These are phyloP conservation scores for Alectoris magna DNA, from an alignment of 2,797 vertebrate genomes.

Conservation along the genomic window DNA sequence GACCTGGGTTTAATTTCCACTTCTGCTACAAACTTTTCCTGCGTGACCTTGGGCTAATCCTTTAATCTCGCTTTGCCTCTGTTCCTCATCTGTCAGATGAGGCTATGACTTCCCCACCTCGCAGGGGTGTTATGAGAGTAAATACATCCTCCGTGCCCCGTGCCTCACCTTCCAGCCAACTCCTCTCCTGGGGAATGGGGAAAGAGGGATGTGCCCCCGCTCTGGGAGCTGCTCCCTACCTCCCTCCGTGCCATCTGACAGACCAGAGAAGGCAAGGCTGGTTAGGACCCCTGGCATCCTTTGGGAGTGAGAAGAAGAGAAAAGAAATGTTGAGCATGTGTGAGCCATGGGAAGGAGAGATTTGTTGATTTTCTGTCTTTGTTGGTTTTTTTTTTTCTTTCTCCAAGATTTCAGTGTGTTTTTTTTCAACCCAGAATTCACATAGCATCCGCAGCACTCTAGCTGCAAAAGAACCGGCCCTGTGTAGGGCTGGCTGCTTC, in stretches of 20 bases:
- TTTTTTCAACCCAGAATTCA: background rate
- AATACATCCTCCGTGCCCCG: conserved; percentile 58
- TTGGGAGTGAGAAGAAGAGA: fast-evolving
- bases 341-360: background rate
- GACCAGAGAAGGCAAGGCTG: background rate
- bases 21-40: conserved; percentile 70
- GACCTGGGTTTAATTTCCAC: conserved; percentile 72
- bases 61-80: conserved; percentile 70
- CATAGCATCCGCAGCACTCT: background rate
- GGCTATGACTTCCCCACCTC: conserved; percentile 67
- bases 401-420: background rate
- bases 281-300: background rate
- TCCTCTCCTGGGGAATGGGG: conserved; percentile 26
- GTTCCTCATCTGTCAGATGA: conserved; percentile 72
- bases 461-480: background rate
- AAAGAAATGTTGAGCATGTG: background rate
- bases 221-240: background rate
- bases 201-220: background rate
- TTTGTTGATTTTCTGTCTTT: background rate
- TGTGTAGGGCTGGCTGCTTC: conserved; percentile 27
- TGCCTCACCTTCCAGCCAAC: conserved; percentile 29
- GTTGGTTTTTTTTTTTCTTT: background rate
- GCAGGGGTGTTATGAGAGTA: conserved; percentile 68
- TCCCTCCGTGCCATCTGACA: fast-evolving
- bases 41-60: conserved; percentile 70